Conservation (phyloP, 1,140 invertebrate species). For the Hyles euphorbiae region DNA sequence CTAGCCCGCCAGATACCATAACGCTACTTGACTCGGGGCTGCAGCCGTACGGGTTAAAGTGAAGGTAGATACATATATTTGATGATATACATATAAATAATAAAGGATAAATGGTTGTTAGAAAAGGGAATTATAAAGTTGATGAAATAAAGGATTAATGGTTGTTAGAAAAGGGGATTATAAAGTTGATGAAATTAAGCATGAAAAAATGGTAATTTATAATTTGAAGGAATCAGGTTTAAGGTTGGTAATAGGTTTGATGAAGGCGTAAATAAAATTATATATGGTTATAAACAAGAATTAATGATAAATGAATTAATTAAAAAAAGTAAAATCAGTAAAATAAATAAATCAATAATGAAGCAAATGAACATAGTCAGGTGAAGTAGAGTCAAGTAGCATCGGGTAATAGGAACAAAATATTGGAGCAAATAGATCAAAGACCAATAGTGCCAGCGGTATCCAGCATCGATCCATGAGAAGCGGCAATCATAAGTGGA, state of each 20-base stretch:
- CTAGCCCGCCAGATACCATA: constrained; percentile 78
- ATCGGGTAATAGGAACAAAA: constrained; percentile 37
- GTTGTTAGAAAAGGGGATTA: no score
- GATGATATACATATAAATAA: no score
- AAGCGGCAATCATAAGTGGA: constrained; percentile 76
- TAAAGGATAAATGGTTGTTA: no score
- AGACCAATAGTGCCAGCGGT: constrained; percentile 67
- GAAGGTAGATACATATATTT: neutral
- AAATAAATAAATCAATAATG: neutral
- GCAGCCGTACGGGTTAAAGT: constrained; percentile 11
- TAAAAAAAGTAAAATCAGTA: neutral
- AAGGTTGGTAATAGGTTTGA: no score
- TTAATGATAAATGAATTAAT: neutral
- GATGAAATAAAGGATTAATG: no score
- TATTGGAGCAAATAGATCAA: constrained; percentile 23
- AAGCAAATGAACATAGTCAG: neutral
- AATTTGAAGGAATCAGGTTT: no score
- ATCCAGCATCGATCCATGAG: constrained; percentile 67
- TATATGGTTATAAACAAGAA: neutral
- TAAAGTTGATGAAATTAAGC: no score
- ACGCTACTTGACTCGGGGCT: constrained; percentile 80
- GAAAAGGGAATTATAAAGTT: no score
- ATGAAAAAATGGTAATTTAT: no score
- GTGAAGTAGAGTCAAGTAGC: constrained; percentile 50
- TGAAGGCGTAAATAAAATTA: neutral